Conservation (phyloP, 2,888 invertebrate species). For the Mellilla xanthometata region DNA sequence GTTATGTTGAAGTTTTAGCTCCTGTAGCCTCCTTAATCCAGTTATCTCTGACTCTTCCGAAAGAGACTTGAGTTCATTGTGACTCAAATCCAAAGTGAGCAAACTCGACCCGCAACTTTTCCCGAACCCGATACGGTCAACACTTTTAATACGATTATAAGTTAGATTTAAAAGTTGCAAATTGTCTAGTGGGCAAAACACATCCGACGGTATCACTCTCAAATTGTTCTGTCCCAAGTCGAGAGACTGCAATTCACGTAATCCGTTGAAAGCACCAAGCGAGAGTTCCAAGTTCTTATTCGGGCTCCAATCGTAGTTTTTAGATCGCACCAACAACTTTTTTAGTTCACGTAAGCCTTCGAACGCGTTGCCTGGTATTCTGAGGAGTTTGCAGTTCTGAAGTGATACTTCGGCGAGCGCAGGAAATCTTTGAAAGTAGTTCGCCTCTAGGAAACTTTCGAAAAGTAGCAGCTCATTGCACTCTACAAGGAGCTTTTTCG, state of each 20-base stretch:
- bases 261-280: slow-evolving; percentile 87
- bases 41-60: slow-evolving; percentile 90
- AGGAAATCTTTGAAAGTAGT: slow-evolving; percentile 88
- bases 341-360: slow-evolving; percentile 91
- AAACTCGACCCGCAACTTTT: slow-evolving; percentile 86
- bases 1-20: slow-evolving; percentile 91
- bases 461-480: slow-evolving; percentile 91
- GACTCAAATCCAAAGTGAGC: slow-evolving; percentile 90
- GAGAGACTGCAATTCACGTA: slow-evolving; percentile 89
- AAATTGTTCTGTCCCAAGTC: slow-evolving; percentile 92
- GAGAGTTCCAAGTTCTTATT: slow-evolving; percentile 89
- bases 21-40: slow-evolving; percentile 89
- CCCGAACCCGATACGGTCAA: slow-evolving; percentile 88
- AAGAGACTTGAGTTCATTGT: slow-evolving; percentile 88
- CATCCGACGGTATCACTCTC: slow-evolving; percentile 88
- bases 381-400: slow-evolving; percentile 90
- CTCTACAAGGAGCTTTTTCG: slow-evolving; percentile 87
- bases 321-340: slow-evolving; percentile 89
- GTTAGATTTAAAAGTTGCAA: slow-evolving; percentile 92
- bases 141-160: slow-evolving; percentile 89
- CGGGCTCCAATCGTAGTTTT: slow-evolving; percentile 90
- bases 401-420: slow-evolving; percentile 89
- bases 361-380: slow-evolving; percentile 90
- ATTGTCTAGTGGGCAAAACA: slow-evolving; percentile 90
- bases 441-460: slow-evolving; percentile 89